These are phyloP conservation scores for Crossocerus cetratus DNA, from an alignment of 2,888 invertebrate species.

Conservation along the genomic window DNA sequence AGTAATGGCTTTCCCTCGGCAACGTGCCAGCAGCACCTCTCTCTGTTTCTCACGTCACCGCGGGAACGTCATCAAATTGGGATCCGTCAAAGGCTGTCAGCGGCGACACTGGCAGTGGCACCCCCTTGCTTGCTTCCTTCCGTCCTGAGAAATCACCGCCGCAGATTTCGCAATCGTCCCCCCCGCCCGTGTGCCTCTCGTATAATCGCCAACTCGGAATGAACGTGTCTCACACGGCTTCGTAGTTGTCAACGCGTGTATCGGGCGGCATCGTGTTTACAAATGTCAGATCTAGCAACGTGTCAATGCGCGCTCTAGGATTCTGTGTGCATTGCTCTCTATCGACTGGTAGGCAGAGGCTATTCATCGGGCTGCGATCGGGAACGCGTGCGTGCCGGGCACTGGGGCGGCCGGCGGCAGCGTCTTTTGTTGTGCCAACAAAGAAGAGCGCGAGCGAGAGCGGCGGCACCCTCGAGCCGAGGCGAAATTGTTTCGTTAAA, in stretches of 20 bases:
- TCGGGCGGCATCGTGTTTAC: slow-evolving; percentile 51
- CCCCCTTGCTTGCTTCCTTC: slow-evolving; percentile 1
- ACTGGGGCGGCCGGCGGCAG: slow-evolving; percentile 4
- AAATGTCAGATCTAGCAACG: slow-evolving; percentile 57
- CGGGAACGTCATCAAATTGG: too few relatives aligned
- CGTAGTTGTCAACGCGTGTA: slow-evolving; percentile 17
- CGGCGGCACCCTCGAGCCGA: slow-evolving; percentile 27
- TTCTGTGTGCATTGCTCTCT: slow-evolving; percentile 33
- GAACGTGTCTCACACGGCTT: slow-evolving; percentile 41
- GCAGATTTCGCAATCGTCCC: slow-evolving; percentile 50
- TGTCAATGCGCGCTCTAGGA: slow-evolving; percentile 3
- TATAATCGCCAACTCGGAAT: slow-evolving; percentile 55
- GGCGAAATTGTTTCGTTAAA: slow-evolving; percentile 54
- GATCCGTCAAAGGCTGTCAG: too few relatives aligned
- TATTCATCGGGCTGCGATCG: slow-evolving; percentile 11
- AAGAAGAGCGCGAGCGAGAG: slow-evolving; percentile 20
- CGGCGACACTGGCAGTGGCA: too few relatives aligned
- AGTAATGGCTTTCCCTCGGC: too few relatives aligned
- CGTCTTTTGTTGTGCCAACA: slow-evolving; percentile 44
- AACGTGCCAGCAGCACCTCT: too few relatives aligned
- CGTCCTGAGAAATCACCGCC: slow-evolving; percentile 42
- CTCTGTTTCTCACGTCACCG: too few relatives aligned
- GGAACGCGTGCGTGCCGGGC: slow-evolving; percentile 10
- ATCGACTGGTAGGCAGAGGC: background rate
- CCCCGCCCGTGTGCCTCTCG: slow-evolving; percentile 44